These are phyloP conservation scores for Chymomyza procnemis DNA, from an alignment of 2,888 invertebrate species.

Conservation along the genomic window DNA sequence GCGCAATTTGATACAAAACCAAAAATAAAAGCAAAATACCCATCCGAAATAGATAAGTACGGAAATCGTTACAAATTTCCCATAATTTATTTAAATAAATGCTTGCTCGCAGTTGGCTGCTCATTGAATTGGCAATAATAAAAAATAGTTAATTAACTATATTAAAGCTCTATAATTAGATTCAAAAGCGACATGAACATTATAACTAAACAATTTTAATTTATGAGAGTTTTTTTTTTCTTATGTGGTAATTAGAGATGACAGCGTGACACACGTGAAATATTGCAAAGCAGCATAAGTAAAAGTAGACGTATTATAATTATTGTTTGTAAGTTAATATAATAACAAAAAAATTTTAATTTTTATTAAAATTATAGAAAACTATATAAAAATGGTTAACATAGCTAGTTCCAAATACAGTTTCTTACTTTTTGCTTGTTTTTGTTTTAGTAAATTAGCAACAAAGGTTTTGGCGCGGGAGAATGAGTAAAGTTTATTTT, in stretches of 20 bases:
- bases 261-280: background rate
- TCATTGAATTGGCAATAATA: constrained; percentile 28
- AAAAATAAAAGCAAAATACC: background rate
- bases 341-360: too few relatives aligned
- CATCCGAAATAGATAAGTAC: background rate
- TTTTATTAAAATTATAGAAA: too few relatives aligned
- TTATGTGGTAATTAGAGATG: background rate
- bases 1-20: background rate
- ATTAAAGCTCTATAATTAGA: constrained; percentile 63
- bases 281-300: background rate
- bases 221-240: background rate
- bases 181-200: background rate
- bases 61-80: background rate
- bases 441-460: too few relatives aligned
- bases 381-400: too few relatives aligned
- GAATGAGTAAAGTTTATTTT: too few relatives aligned
- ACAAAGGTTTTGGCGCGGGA: too few relatives aligned
- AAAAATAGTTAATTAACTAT: constrained; percentile 53
- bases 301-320: too few relatives aligned
- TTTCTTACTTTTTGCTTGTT: too few relatives aligned
- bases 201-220: background rate
- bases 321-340: too few relatives aligned
- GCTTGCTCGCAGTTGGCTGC: constrained; percentile 25
- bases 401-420: too few relatives aligned
- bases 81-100: background rate